Base-by-base conservation (phyloP, 2,888 invertebrate genomes). In the Phengaris arion region DNA sequence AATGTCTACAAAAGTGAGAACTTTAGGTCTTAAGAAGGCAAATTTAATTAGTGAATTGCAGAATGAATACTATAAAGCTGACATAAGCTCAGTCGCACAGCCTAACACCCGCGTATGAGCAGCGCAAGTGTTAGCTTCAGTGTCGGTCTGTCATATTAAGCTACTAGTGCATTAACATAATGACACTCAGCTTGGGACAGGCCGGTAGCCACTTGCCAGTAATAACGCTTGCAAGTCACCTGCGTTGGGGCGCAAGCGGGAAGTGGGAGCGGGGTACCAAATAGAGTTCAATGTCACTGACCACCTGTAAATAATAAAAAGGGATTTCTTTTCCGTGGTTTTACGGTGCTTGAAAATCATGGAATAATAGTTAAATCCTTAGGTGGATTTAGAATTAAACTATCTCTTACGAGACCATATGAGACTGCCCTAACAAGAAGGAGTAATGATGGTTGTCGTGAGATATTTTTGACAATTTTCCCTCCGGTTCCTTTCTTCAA, bases 151-250 rank as follows among this genome's bases (percentile, higher is more conserved):
- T 59, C 64, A 75, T 55, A 72, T 77, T 76, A 76, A 74, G 75
- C 75, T 76, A 76, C 76, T 74, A 76, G 73, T 73, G 55, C 79
- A 80, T 80, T 80, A 77, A 79, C 79, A 79, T 79, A 79, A 80
- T 78, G 79, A 75, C 77, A 72, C 74, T 77, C 52, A 13, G 64
- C 64, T 59, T 10, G 10, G 59, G 59, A 59, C 59, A 59, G 59
- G 59, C 64, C 12, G 64, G 59, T 64, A 64, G 35, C 64, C 64
- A 45, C 64, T 72, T 52, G 77, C 76, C 79, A 76, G 78, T 81
- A 81, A 80, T 82, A 81, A 79, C 79, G 77, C 85, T 84, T 88
- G 90, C 91, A 90, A 90, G 91, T 91, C 91, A 90, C 90, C 86
- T 90, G 89, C 89, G 88, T 87, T 88, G 87, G 1, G 54, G 52